Percentiles rank a stretch among this genome's conserved stretches.
Evolutionary conservation across 2,113 vertebrate species (phyloP).

Genomic region (Athene cunicularia): DNA sequence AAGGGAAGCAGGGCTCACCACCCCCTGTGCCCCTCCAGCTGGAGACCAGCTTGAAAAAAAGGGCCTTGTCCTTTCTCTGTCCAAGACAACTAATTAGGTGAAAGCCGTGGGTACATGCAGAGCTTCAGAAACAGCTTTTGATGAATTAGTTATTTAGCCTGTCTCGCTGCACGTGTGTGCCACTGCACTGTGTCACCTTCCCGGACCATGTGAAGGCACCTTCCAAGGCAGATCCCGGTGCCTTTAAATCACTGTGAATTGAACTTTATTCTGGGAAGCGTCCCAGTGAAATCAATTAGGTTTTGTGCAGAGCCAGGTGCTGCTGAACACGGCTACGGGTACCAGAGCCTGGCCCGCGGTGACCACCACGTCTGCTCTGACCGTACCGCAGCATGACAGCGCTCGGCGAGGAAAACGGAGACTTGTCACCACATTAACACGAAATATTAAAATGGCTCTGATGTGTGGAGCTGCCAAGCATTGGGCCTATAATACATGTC

Average conservation of each 20-base stretch:
- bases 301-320: neutral
- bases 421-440: neutral
- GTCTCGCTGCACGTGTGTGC: neutral
- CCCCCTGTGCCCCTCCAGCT: accelerated
- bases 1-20: accelerated
- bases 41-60: neutral
- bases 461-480: neutral
- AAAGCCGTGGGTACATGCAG: neutral
- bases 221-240: neutral
- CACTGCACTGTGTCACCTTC: neutral
- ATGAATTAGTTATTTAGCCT: neutral
- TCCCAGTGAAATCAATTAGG: neutral
- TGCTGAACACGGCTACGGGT: accelerated
- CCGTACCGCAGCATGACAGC: neutral
- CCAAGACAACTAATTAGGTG: neutral
- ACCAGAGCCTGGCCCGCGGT: neutral
- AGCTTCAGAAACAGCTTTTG: neutral
- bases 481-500: neutral
- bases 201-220: accelerated
- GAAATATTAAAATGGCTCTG: neutral
- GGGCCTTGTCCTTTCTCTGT: neutral
- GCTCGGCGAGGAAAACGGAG: neutral
- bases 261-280: neutral
- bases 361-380: neutral
- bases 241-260: neutral